Percentiles rank a stretch among this genome's conserved stretches.
Evolutionary conservation across 2,113 vertebrate genomes (phyloP).

Genomic region (Protomyctophum bolini): DNA sequence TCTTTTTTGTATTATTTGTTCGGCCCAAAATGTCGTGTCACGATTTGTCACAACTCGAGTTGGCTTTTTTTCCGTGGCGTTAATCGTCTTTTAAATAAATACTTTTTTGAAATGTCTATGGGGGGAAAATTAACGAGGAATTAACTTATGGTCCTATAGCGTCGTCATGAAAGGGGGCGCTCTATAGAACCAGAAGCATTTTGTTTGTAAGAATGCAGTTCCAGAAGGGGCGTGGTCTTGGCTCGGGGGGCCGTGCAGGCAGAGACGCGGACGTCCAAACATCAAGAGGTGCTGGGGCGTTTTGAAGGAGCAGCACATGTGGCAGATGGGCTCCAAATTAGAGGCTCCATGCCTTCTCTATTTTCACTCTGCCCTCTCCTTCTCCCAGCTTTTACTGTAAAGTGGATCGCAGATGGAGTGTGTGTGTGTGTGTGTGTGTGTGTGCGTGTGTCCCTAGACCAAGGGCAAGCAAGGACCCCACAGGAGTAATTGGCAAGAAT

Average conservation of each 20-base stretch:
- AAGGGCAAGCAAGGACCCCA: no score
- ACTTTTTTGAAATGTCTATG: no score
- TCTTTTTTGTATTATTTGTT: no score
- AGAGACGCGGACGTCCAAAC: constrained; percentile 54
- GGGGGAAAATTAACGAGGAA: no score
- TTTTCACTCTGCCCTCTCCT: constrained; percentile 68
- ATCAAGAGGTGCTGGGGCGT: constrained; percentile 66
- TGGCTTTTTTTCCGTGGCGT: no score
- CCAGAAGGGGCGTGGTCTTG: constrained; percentile 9
- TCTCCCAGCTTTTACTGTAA: constrained; percentile 47
- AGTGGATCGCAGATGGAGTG: constrained; percentile 45
- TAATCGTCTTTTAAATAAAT: no score
- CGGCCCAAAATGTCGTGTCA: no score
- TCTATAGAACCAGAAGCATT: no score
- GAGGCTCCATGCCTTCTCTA: constrained; percentile 69
- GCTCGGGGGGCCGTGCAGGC: constrained; percentile 23
- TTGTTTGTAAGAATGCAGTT: no score
- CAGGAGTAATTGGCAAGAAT: neutral
- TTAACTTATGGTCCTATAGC: no score
- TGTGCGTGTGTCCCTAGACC: constrained; percentile 5
- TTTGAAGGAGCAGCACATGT: constrained; percentile 74
- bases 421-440: constrained; percentile 12
- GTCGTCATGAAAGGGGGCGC: no score
- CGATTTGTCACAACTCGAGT: no score
- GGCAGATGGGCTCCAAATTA: constrained; percentile 79